Conservation (phyloP, 2,888 invertebrate species). For the Pyrrhosoma nymphula region DNA sequence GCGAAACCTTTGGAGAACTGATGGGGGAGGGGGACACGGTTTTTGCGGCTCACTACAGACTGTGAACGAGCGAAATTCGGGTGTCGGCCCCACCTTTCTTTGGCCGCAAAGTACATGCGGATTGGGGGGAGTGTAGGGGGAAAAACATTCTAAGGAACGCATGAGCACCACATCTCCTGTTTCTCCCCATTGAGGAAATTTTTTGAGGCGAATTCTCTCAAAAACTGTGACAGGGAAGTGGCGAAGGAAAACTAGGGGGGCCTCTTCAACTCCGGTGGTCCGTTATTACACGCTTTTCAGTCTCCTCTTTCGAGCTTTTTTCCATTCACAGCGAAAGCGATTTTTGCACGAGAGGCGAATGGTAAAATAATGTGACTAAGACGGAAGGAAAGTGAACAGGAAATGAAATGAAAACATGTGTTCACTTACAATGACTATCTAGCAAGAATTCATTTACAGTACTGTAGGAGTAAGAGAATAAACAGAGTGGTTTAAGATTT, state of each 20-base stretch:
- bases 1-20: conserved; percentile 10
- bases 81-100: neutral
- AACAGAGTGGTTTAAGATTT: too few relatives aligned
- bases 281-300: conserved; percentile 40
- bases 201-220: conserved; percentile 14
- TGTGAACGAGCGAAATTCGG: conserved; percentile 31
- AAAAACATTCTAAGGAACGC: conserved; percentile 18
- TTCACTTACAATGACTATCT: too few relatives aligned
- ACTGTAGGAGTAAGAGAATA: too few relatives aligned
- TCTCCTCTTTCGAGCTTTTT: neutral
- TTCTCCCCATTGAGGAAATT: neutral
- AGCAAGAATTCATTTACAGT: too few relatives aligned
- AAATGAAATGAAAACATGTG: too few relatives aligned
- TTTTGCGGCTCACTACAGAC: neutral
- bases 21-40: neutral
- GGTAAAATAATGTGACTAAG: too few relatives aligned
- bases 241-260: neutral
- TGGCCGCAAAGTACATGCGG: neutral
- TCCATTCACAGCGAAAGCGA: neutral
- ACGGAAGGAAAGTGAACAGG: too few relatives aligned
- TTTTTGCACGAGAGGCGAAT: neutral
- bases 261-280: conserved; percentile 24
- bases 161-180: conserved; percentile 23
- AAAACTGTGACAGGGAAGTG: neutral
- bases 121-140: neutral